These are phyloP conservation scores for Tamandua tetradactyla DNA, from an alignment of 2,797 vertebrate genomes.

Conservation along the genomic window DNA sequence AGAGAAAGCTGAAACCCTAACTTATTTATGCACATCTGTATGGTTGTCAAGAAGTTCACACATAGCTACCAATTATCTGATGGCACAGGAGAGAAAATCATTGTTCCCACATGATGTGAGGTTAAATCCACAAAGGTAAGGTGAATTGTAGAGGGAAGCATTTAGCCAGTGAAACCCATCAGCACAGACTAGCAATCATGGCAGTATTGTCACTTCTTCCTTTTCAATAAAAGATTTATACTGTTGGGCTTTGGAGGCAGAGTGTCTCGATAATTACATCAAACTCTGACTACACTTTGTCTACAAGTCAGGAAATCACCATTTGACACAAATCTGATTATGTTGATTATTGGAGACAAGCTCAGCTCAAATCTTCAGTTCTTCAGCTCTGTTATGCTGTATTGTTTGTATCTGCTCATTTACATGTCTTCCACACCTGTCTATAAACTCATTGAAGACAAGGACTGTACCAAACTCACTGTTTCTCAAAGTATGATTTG, in stretches of 20 bases:
- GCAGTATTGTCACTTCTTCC: neutral
- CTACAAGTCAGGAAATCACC: neutral
- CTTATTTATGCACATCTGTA: slow-evolving; percentile 49
- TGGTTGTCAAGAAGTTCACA: slow-evolving; percentile 45
- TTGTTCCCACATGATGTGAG: neutral
- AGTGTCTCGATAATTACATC: neutral
- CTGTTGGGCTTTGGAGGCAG: neutral
- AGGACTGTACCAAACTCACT: neutral
- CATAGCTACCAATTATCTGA: neutral
- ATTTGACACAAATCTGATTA: neutral
- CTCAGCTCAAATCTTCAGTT: neutral
- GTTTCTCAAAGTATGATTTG: neutral
- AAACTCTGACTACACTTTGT: slow-evolving; percentile 26
- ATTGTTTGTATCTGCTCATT: neutral
- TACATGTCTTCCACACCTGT: neutral
- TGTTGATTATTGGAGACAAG: neutral
- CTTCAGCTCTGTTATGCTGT: neutral
- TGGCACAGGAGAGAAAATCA: neutral
- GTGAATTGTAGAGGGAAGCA: neutral
- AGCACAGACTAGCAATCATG: neutral
- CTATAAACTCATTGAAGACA: neutral
- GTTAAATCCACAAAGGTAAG: slow-evolving; percentile 39
- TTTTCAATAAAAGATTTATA: neutral
- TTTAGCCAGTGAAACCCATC: slow-evolving; percentile 1
- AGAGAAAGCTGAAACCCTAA: slow-evolving; percentile 54